Conservation (phyloP, 2,113 vertebrate species). For the Gallinago undulata region DNA sequence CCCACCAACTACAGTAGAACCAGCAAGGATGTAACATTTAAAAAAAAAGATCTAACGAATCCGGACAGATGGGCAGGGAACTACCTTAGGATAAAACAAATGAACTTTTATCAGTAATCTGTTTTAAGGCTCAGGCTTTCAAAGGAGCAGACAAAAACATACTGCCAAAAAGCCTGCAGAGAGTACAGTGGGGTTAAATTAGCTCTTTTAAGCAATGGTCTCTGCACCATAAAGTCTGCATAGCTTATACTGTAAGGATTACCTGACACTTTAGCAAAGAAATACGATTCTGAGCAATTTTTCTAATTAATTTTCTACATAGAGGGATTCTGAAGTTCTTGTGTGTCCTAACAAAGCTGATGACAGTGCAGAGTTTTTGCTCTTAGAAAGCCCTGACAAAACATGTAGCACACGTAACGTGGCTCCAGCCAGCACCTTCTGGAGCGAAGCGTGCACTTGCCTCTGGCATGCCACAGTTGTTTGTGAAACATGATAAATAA, state of each 20-base stretch:
- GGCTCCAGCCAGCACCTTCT: neutral
- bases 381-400: neutral
- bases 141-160: neutral
- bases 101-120: neutral
- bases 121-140: neutral
- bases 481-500: neutral
- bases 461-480: neutral
- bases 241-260: neutral
- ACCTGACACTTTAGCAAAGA: neutral
- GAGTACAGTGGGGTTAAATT: neutral
- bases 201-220: neutral
- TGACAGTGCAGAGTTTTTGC: neutral
- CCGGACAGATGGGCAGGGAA: neutral
- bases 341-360: neutral
- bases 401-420: neutral
- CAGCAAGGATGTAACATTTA: neutral
- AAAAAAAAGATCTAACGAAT: neutral
- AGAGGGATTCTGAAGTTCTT: neutral
- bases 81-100: neutral
- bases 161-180: neutral
- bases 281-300: neutral
- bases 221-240: neutral
- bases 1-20: neutral
- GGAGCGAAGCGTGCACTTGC: neutral
- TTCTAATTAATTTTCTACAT: neutral